These are phyloP conservation scores for Phorcus lineatus DNA, from an alignment of 2,888 invertebrate species.

Conservation along the genomic window DNA sequence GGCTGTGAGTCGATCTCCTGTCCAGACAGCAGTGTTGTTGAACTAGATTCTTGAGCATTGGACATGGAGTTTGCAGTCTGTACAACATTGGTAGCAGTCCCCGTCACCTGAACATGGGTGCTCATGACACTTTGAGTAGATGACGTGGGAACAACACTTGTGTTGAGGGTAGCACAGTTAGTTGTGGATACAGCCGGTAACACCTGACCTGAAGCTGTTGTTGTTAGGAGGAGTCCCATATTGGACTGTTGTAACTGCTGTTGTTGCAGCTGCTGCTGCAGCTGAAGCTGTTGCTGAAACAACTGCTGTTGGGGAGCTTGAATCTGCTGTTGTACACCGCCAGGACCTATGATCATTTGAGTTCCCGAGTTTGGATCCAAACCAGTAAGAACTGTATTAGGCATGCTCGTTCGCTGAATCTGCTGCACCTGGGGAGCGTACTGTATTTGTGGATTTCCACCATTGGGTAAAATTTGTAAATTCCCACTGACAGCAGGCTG, in stretches of 20 bases:
- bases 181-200: background rate
- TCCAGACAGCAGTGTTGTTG: background rate
- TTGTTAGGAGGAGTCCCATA: constrained; percentile 49
- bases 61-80: constrained; percentile 11
- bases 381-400: constrained; percentile 23
- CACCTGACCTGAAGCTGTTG: constrained; percentile 31
- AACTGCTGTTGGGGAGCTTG: constrained; percentile 28
- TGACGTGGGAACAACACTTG: constrained; percentile 45
- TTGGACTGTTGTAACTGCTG: constrained; percentile 33
- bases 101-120: background rate
- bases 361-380: constrained; percentile 26
- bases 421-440: constrained; percentile 42
- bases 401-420: background rate
- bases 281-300: constrained; percentile 19
- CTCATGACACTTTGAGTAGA: constrained; percentile 30
- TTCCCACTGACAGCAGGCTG: constrained; percentile 29
- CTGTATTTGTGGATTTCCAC: constrained; percentile 16
- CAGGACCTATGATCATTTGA: constrained; percentile 31
- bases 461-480: constrained; percentile 13
- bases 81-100: background rate
- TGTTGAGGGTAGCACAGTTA: constrained; percentile 42
- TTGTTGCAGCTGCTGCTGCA: constrained; percentile 29
- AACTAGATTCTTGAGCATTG: background rate
- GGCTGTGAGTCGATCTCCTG: background rate
- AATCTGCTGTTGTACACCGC: constrained; percentile 19